Conservation (phyloP, 2,113 vertebrate species). For the Neoarius graeffei region DNA sequence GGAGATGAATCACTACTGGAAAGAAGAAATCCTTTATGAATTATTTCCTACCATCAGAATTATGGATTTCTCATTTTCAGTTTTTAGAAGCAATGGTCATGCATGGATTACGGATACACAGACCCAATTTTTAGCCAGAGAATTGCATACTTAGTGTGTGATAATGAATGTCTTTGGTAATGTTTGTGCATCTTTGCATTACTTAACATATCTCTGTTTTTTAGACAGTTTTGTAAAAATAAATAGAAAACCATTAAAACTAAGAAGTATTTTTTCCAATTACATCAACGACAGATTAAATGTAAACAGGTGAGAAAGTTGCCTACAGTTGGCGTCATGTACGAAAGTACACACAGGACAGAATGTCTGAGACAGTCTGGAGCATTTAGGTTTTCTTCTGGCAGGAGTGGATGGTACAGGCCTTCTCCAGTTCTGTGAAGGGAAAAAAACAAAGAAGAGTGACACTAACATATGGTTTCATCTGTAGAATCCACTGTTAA, state of each 20-base stretch:
- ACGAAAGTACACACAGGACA: not conserved
- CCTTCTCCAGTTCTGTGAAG: constrained; percentile 43
- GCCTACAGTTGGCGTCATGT: not conserved
- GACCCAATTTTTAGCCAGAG: not conserved
- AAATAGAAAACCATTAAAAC: not conserved
- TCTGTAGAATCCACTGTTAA: not conserved
- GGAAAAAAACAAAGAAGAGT: not conserved
- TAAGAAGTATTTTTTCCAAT: not conserved
- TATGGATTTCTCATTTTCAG: not conserved
- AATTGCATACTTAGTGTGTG: not conserved
- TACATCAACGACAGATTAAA: not conserved
- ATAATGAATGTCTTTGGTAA: not conserved
- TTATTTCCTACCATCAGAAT: not conserved
- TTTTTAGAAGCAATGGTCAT: not conserved
- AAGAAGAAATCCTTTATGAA: not conserved
- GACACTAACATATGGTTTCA: not conserved
- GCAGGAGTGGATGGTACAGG: constrained; percentile 33
- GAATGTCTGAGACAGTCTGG: not conserved
- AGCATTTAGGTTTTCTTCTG: not conserved
- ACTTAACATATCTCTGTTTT: not conserved
- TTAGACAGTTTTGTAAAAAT: not conserved
- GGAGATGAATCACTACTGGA: not conserved
- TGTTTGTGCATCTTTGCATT: not conserved
- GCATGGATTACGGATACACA: not conserved
- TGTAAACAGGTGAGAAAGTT: not conserved